phyloP scores from a whole-genome alignment of 2,113 vertebrate species.

The Xenus cinereus region DNA sequence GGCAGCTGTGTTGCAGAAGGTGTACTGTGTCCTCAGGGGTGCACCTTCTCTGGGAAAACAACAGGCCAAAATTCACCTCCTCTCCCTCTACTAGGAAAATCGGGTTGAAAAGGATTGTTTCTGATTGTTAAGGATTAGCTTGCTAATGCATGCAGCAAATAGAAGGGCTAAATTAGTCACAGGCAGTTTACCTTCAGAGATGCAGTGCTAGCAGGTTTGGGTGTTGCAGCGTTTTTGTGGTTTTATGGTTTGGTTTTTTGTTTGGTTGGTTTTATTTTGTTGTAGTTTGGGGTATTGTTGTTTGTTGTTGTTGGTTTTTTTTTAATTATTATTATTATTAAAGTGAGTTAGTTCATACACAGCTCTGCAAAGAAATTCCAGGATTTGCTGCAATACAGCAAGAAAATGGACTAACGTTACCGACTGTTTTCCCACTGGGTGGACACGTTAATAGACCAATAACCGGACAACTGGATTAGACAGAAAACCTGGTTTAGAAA shows the following conservation, averaged over 20 bases:
- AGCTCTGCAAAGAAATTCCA: background rate
- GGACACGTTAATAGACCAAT: background rate
- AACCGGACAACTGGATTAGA: background rate
- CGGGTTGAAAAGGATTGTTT: background rate
- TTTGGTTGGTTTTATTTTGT: background rate
- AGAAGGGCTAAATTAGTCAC: background rate
- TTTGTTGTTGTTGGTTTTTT: background rate
- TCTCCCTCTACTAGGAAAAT: background rate
- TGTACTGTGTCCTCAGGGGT: accelerated
- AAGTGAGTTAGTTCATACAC: background rate
- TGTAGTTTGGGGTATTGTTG: background rate
- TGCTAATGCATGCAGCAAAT: background rate
- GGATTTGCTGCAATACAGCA: background rate
- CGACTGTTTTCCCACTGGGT: background rate
- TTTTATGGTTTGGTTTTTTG: background rate
- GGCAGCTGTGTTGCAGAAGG: background rate
- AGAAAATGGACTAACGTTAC: background rate
- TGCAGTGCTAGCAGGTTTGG: background rate
- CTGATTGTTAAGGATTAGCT: background rate
- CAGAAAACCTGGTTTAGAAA: background rate
- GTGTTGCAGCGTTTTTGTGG: background rate
- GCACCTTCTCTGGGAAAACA: background rate
- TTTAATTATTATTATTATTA: background rate
- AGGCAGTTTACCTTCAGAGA: background rate
- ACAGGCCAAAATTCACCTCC: background rate